Percentiles rank a stretch among this genome's conserved stretches.
phyloP scores from a whole-genome alignment of 2,113 vertebrate genomes.

The Ageneiosus marmoratus region DNA sequence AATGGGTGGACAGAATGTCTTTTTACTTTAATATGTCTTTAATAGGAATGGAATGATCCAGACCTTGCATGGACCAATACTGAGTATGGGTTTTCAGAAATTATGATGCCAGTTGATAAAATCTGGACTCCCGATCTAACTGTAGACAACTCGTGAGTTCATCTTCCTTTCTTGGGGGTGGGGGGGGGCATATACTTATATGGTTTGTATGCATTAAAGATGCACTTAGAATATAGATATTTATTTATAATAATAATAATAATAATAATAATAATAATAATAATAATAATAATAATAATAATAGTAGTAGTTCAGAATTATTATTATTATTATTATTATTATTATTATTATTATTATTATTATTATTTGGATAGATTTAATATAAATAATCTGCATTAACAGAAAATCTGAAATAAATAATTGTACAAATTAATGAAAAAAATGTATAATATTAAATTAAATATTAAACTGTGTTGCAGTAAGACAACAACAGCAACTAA shows the following conservation, averaged over 20 bases:
- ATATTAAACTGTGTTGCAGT: neutral
- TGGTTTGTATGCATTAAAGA: too few relatives aligned
- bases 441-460: neutral
- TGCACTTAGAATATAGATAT: neutral
- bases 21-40: neutral
- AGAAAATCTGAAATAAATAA: too few relatives aligned
- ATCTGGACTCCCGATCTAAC: constrained; percentile 49
- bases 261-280: too few relatives aligned
- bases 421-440: neutral
- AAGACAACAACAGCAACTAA: neutral
- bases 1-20: neutral
- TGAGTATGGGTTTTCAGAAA: neutral
- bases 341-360: too few relatives aligned
- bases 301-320: too few relatives aligned
- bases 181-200: too few relatives aligned
- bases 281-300: too few relatives aligned
- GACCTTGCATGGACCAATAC: constrained; percentile 10
- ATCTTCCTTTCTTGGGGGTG: neutral
- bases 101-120: constrained; percentile 41
- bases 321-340: too few relatives aligned
- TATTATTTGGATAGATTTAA: neutral
- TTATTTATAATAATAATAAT: too few relatives aligned
- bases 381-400: neutral
- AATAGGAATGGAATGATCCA: constrained; percentile 34
- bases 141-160: constrained; percentile 46